Conservation (phyloP, 2,888 invertebrate species). For the Perizoma affinitatum region DNA sequence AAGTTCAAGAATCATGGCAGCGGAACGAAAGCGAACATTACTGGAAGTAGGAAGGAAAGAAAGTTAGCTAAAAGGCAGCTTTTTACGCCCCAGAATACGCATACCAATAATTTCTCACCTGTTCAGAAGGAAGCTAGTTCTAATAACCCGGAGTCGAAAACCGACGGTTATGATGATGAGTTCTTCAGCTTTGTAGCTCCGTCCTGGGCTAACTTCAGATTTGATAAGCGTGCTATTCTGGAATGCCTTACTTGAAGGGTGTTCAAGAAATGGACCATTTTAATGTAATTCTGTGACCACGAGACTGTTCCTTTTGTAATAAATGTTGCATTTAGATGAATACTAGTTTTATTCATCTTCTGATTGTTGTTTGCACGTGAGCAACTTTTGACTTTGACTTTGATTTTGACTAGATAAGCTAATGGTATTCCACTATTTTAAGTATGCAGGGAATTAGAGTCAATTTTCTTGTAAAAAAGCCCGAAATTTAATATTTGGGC, state of each 20-base stretch:
- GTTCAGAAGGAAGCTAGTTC: conserved; percentile 57
- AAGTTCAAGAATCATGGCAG: conserved; percentile 49
- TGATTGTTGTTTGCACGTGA: background rate
- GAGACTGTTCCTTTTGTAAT: conserved; percentile 28
- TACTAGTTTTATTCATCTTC: conserved; percentile 15
- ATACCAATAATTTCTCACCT: conserved; percentile 56
- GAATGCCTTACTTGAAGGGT: conserved; percentile 69
- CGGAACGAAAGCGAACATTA: conserved; percentile 46
- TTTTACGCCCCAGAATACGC: conserved; percentile 77
- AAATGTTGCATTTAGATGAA: conserved; percentile 30
- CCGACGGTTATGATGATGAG: conserved; percentile 46
- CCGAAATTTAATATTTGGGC: no score
- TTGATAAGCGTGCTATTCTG: conserved; percentile 84
- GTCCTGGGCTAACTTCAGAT: conserved; percentile 87
- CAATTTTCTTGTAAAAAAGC: no score
- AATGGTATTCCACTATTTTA: no score
- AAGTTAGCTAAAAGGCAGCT: conserved; percentile 83
- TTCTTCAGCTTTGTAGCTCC: conserved; percentile 82
- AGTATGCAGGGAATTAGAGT: no score
- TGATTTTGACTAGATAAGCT: no score
- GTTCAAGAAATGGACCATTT: background rate
- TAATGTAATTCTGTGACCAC: conserved; percentile 19
- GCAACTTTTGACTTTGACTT: no score
- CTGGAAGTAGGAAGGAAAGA: conserved; percentile 62
- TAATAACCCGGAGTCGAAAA: conserved; percentile 33